These are phyloP conservation scores for Scopus umbretta DNA, from an alignment of 2,113 vertebrate genomes.

Conservation along the genomic window DNA sequence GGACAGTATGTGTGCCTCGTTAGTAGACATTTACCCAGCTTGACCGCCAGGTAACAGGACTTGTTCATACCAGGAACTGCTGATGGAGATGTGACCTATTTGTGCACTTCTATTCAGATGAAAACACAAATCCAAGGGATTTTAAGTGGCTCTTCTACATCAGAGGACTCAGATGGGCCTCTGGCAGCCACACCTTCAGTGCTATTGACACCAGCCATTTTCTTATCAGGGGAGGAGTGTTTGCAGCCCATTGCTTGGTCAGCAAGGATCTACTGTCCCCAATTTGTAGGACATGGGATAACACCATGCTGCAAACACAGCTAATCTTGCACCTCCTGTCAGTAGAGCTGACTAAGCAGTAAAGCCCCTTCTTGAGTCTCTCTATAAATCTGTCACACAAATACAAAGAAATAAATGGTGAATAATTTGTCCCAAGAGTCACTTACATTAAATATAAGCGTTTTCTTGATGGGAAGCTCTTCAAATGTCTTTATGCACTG, in stretches of 20 bases:
- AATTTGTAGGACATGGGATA: not conserved
- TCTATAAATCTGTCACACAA: not conserved
- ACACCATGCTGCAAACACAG: not conserved
- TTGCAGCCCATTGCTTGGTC: not conserved
- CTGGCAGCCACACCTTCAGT: not conserved
- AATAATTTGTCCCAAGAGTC: not conserved
- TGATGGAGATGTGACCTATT: not conserved
- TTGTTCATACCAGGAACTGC: not conserved
- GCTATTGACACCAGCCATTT: not conserved
- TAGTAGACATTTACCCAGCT: not conserved
- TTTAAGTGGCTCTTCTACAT: not conserved
- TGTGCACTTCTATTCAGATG: not conserved
- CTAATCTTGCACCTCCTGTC: not conserved
- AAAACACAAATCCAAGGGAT: not conserved
- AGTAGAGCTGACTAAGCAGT: not conserved
- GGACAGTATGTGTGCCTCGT: not conserved
- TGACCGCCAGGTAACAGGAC: not conserved
- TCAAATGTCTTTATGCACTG: conserved; percentile 72
- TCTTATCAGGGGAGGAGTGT: not conserved
- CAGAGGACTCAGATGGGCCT: not conserved
- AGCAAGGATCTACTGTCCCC: not conserved
- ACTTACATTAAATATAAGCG: conserved; percentile 69
- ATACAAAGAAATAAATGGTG: not conserved
- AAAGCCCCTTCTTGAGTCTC: not conserved
- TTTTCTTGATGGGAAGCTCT: conserved; percentile 66